Base-by-base conservation (phyloP, 2,888 invertebrate species). In the Cepaea hortensis region DNA sequence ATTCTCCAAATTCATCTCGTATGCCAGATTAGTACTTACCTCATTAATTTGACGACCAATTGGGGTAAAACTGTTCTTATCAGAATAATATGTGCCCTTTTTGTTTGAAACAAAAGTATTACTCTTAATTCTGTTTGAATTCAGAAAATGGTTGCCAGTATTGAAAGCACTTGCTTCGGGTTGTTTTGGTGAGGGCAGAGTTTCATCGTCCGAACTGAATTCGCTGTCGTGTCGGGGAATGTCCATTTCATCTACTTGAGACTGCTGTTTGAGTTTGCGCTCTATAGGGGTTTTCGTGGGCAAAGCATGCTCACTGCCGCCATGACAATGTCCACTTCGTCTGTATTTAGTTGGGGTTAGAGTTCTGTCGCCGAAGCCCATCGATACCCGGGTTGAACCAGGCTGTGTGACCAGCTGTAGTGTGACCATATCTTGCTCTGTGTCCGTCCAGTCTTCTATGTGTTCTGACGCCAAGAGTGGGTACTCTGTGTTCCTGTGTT, bases 331-430 rank as follows among this genome's bases (percentile, higher is more conserved):
- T 5, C 2, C n/a, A 7, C 18, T 23, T 6, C 35, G 55, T 46
- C 72, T 85, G 73, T 80, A 81, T 62, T 85, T 85, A 13, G 85
- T 85, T 1, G 85, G 85, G 3, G 85, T 85, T n/a, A 85, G 65
- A 15, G 65, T n/a, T 50, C 62, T 73, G 73, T 85, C 85, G 6
- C 85, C 85, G 15, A 73, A 81, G 68, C n/a, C 50, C 20, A 76
- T 20, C n/a, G 23, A 5, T 9, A 76, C 61, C 48, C 15, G 65
- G 9, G 61, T 15, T 23, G 83, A 35, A 7, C 35, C 83, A 61
- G 73, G 20, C 0, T 20, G 18, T 18, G 11, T 20, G 11, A 18
- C 35, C 0, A 35, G 7, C 9, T 55, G 55, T 23, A 55, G 15
- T 0, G 50, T 73, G 13, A 61, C 18, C 18, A 18, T 18, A 5